Base-by-base conservation (phyloP, 2,797 vertebrate species). In the Acanthurus leucopareius region DNA sequence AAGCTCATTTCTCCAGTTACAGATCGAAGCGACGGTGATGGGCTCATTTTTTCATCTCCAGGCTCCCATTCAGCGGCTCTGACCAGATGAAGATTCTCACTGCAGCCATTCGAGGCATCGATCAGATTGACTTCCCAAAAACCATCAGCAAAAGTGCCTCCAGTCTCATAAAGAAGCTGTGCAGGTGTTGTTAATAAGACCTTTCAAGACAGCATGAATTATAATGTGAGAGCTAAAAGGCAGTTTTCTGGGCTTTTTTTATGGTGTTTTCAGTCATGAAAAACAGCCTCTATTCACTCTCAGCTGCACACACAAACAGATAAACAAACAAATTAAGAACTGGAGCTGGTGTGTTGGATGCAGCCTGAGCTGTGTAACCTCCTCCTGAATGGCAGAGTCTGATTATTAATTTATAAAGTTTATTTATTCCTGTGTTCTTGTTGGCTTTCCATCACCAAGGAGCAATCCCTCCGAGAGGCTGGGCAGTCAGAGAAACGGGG, bases 381-480 rank as follows among this genome's bases (percentile, higher is more conserved):
- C 66, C 20, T 42, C 48, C 65, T 35, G 3, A 61, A 60, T 64
- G 59, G 54, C 47, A 68, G 9, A 75, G 66, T 44, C 42, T 45
- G 38, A 74, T 77, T 56, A 77, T 80, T 79, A 75, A 77, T 73
- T 75, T 54, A 77, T 58, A 7, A 35, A 7, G 44, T 25, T 80
- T 63, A 28, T 78, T 83, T 80, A 67, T 86, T 52, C 67, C 63
- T 83, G 22, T 74, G 53, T 72, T 77, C 10, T 69, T 57, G 70
- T 63, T 70, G 28, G 4, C 75, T 81, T 66, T 89, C 70, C 49
- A 56, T 81, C 74, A n/a, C 76, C 68, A 85, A 95, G 95, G 90
- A 93, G 70, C 88, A 94, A 92, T 75, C 95, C 95, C 86, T 85
- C 85, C 0, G 93, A 96, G 93, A 94, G 95, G 82, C 92, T 95